Conservation (phyloP, 2,797 vertebrate species). For the Chromis chromis region DNA sequence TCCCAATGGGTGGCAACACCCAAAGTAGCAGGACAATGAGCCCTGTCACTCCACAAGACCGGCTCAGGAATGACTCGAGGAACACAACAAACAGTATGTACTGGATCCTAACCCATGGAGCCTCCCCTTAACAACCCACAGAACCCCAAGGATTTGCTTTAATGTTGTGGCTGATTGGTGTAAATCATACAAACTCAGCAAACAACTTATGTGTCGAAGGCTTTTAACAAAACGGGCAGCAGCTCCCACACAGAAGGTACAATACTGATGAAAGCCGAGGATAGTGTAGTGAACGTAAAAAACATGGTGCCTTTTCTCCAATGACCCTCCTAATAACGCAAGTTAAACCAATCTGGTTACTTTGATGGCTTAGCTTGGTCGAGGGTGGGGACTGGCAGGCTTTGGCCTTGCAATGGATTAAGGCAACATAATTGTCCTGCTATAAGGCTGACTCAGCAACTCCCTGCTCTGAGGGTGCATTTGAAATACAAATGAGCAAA, state of each 20-base stretch:
- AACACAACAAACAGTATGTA: no score
- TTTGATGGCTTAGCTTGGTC: constrained; percentile 27
- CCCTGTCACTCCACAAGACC: no score
- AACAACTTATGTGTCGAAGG: neutral
- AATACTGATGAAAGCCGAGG: neutral
- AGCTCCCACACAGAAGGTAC: neutral
- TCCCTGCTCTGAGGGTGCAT: constrained; percentile 63
- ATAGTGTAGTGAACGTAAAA: neutral
- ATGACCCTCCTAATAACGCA: constrained; percentile 28
- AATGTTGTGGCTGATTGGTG: no score
- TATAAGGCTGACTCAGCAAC: constrained; percentile 70
- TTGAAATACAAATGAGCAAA: constrained; percentile 73
- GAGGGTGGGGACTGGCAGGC: constrained; percentile 42
- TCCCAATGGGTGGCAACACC: no score
- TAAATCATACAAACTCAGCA: constrained; percentile 9
- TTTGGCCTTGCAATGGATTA: constrained; percentile 70
- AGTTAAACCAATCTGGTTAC: constrained; percentile 39
- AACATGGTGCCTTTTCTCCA: constrained; percentile 18
- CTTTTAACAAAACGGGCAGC: constrained; percentile 1
- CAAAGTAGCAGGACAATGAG: no score
- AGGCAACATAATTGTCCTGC: constrained; percentile 50
- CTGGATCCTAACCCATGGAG: no score
- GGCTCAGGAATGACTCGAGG: no score
- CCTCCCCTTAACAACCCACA: no score
- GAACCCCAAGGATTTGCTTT: no score